Percentiles rank a stretch among this genome's conserved stretches.
Evolutionary conservation across 2,888 invertebrate genomes (phyloP).

Genomic region (Atethmia centrago): DNA sequence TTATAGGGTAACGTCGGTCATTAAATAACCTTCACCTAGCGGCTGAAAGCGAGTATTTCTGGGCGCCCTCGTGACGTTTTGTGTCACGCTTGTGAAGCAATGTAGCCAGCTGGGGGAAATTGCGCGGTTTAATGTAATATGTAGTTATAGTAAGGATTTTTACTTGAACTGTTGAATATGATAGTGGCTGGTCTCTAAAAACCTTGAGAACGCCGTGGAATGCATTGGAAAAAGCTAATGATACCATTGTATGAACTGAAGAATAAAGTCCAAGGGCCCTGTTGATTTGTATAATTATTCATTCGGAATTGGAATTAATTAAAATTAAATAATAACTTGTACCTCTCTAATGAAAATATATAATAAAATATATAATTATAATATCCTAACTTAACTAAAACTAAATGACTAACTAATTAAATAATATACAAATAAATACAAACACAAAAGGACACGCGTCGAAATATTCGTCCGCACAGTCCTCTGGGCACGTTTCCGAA

Average conservation of each 20-base stretch:
- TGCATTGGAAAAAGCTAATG: not conserved
- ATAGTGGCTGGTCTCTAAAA: not conserved
- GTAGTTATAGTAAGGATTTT: not conserved
- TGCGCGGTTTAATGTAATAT: slow-evolving; percentile 32
- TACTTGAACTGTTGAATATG: not conserved
- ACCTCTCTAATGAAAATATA: too few relatives aligned
- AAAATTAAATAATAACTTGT: too few relatives aligned
- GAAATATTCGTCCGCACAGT: too few relatives aligned
- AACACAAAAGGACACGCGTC: too few relatives aligned
- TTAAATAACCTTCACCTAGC: slow-evolving; percentile 86
- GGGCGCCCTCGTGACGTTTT: slow-evolving; percentile 88
- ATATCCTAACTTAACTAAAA: too few relatives aligned
- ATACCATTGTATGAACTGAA: not conserved
- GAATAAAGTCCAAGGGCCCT: not conserved
- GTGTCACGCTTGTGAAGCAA: slow-evolving; percentile 78
- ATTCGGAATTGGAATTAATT: too few relatives aligned
- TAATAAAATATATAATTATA: too few relatives aligned
- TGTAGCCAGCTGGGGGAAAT: slow-evolving; percentile 74
- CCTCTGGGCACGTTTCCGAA: too few relatives aligned
- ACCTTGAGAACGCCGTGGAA: too few relatives aligned
- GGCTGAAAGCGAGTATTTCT: slow-evolving; percentile 87
- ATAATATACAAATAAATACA: too few relatives aligned
- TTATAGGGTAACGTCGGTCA: slow-evolving; percentile 53
- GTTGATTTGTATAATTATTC: not conserved
- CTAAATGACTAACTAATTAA: too few relatives aligned